Base-by-base conservation (phyloP, 1,140 invertebrate genomes). In the Lordiphosa collinella region DNA sequence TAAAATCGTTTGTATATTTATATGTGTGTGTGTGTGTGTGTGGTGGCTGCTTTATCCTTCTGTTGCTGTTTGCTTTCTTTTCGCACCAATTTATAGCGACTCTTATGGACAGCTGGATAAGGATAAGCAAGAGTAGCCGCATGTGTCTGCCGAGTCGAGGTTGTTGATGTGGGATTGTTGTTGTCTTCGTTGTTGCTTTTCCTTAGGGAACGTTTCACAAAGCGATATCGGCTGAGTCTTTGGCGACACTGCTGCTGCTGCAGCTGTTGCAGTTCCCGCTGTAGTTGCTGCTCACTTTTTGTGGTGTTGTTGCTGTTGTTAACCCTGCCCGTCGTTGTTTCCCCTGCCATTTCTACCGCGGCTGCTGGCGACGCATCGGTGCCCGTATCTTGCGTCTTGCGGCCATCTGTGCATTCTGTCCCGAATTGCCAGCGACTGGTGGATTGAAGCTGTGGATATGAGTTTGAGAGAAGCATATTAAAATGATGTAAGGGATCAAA, bases 281-380 rank as follows among this genome's bases (percentile, higher is more conserved):
- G 47, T 11, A 43, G 31, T 52, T 41, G 58, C 29, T 63, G 41
- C 16, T 51, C 8, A 18, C 32, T 11, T 11, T 25, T 25, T 7
- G 22, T 6, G 5, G 22, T 4, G 5, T 22, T 22, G 18, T 5
- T 22, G 18, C 4, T 22, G 18, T 4, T 22, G 18, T 22, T 22
- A 4, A 18, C 16, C 16, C 16, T 18, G 37, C 56, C 57, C 51
- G 58, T 46, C 47, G n/a, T n/a, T n/a, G n/a, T n/a, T n/a, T 63
- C 44, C 58, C 54, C 55, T 44, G 54, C 71, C 57, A 61, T 68
- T 78, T 73, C 73, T 84, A 84, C 78, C 78, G 78, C 22, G 78
- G 78, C 51, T 68, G 73, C 25, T 59, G 22, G 11, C 78, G 78
- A 37, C 78, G 78, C 40, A 51, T 62, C 1, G 79, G 44, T 6